Base-by-base conservation (phyloP, 2,113 vertebrate genomes). In the Dryoscopus gambensis region DNA sequence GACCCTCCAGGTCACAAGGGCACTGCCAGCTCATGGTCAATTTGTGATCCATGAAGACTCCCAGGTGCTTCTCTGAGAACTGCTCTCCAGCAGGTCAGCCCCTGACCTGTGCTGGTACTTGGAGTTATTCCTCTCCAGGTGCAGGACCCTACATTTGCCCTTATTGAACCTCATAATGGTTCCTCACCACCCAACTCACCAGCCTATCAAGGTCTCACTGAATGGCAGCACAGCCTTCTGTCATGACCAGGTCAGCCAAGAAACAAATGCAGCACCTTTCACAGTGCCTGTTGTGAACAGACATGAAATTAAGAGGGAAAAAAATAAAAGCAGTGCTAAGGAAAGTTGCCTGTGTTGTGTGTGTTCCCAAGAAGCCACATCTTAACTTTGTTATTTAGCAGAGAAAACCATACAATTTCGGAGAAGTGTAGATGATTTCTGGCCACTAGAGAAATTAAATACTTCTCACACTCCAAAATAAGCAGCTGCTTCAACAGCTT, bases 251-350 rank as follows among this genome's bases (percentile, higher is more conserved):
- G 5, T 62, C 33, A 16, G n/a, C 35, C 17, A 83, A 28, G 22
- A 69, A 69, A 55, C 6, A 23, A 30, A 19, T 6, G 6, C 1
- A 30, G 33, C 8, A 7, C 30, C 63, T 33, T 25, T 33, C 35
- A 1, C 14, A 17, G 7, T 2, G 18, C 28, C 59, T 37, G 10
- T 4, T 24, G 13, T 6, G 46, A 81, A 35, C 7, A 6, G 13
- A 17, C 4, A 3, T 14, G 20, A 39, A 50, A 50, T 14, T 4
- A 25, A 6, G 25, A 33, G 2, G 6, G 15, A 11, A 15, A 15
- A 15, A 6, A 28, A 39, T 17, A 18, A 4, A 19, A 19, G 12
- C 2, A n/a, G 16, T 0, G 0, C 16, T 11, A 15, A 31, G 23
- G 9, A 28, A 40, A n/a, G 44, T 6, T 27, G 35, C 6, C 35